Evolutionary conservation across 2,113 vertebrate genomes (phyloP).

Genomic region (Eretmochelys imbricata): DNA sequence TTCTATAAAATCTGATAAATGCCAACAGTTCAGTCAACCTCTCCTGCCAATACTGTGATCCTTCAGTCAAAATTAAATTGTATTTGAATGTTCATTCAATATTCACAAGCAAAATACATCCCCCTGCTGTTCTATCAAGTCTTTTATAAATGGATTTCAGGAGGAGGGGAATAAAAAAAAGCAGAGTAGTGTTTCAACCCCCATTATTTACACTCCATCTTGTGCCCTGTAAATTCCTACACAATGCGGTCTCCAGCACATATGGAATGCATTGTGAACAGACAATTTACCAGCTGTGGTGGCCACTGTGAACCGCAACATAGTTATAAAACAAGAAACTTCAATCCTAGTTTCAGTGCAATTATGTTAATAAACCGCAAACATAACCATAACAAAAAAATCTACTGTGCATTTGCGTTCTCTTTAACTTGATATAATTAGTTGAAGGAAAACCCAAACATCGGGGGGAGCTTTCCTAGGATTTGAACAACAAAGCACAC

Average conservation of each 20-base stretch:
- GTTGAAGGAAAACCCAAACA: not conserved
- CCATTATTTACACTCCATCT: slow-evolving; percentile 22
- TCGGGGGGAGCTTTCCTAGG: not conserved
- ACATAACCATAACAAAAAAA: slow-evolving; percentile 60
- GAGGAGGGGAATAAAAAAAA: not conserved
- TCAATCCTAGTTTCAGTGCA: slow-evolving; percentile 48
- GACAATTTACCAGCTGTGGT: slow-evolving; percentile 56
- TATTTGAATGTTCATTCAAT: slow-evolving; percentile 20
- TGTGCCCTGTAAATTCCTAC: slow-evolving; percentile 48
- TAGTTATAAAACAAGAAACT: slow-evolving; percentile 62
- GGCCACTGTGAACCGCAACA: slow-evolving; percentile 61
- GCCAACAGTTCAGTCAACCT: not conserved
- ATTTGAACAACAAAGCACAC: not conserved
- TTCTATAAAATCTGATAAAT: not conserved
- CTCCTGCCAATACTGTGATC: slow-evolving; percentile 1
- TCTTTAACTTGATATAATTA: slow-evolving; percentile 15
- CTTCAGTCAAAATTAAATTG: slow-evolving; percentile 30
- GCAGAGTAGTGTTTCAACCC: slow-evolving; percentile 18
- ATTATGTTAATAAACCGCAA: slow-evolving; percentile 73
- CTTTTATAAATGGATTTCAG: not conserved
- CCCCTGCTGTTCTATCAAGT: slow-evolving; percentile 1
- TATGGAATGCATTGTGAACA: slow-evolving; percentile 59
- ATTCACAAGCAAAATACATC: slow-evolving; percentile 10
- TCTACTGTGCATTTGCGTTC: not conserved
- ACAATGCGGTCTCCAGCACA: slow-evolving; percentile 50